Base-by-base conservation (phyloP, 2,113 vertebrate species). In the Mesoclemmys tuberculata region DNA sequence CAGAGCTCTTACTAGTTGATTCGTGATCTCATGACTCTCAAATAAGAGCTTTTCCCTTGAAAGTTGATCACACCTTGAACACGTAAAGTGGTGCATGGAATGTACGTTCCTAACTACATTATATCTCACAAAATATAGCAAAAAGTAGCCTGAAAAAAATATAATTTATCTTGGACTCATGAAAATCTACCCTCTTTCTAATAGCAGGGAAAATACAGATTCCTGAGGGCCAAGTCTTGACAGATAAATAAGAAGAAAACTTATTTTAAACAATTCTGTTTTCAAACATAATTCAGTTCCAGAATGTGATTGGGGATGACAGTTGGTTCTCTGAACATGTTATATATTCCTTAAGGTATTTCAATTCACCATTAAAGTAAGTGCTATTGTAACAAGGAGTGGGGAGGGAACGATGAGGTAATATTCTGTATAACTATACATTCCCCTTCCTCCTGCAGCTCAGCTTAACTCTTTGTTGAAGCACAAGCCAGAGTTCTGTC, bases 261-360 rank as follows among this genome's bases (percentile, higher is more conserved):
- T 77, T n/a, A 77, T 89, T 80, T 86, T 38, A 93, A 96, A 92
- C 61, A 8, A 93, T 89, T 94, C 24, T 78, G 74, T 87, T 87
- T 94, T 89, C 71, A 88, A 92, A 51, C 1, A 26, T 89, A 88
- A 95, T 87, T 94, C 90, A 80, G 29, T 89, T 92, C 6, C 74
- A 77, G 52, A 90, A 93, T 95, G 89, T 89, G 52, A 94, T 90
- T 80, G 4, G 56, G 49, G 80, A 93, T 90, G 82, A 84, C 41
- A 84, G 2, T 71, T 21, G 90, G 1, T 79, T 90, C 24, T 93
- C 87, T 92, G 56, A 78, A 21, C 29, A 55, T 75, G 79, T 52
- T 80, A 87, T 90, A 93, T 96, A 74, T 85, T 94, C 85, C 90
- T 93, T 64, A 61, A 94, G 49, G 44, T 89, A 80, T 88, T 96